phyloP scores from a whole-genome alignment of 1,140 invertebrate genomes.

The Lordiphosa stackelbergi region DNA sequence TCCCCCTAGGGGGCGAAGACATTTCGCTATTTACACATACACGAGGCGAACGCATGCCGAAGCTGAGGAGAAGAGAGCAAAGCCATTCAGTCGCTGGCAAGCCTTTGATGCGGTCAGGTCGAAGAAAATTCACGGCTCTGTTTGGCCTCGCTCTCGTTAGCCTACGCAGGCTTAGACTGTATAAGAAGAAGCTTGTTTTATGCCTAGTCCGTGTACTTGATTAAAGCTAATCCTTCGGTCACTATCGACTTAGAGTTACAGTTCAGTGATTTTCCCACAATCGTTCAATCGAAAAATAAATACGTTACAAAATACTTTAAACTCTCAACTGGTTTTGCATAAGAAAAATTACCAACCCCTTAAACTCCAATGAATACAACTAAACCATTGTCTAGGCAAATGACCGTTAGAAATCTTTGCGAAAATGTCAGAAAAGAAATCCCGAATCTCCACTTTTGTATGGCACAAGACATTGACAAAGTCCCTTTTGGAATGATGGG shows the following conservation, averaged over 20 bases:
- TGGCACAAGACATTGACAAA: slow-evolving; percentile 11
- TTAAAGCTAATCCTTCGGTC: no score
- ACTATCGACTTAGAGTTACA: neutral
- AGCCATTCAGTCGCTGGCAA: no score
- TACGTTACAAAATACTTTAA: slow-evolving; percentile 10
- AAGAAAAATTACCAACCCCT: slow-evolving; percentile 24
- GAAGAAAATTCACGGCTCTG: no score
- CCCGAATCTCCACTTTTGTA: slow-evolving; percentile 19
- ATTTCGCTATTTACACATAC: no score
- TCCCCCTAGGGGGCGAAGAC: no score
- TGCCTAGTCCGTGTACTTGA: no score
- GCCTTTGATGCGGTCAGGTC: no score
- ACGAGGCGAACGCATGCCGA: no score
- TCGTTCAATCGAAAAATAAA: neutral
- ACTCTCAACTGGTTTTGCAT: neutral
- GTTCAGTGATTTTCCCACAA: neutral
- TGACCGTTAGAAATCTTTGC: slow-evolving; percentile 42
- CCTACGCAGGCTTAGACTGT: no score
- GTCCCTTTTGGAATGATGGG: slow-evolving; percentile 4
- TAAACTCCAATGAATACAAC: slow-evolving; percentile 11
- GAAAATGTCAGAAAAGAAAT: slow-evolving; percentile 30
- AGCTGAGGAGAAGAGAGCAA: no score
- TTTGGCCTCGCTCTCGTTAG: no score
- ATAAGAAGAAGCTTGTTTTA: no score
- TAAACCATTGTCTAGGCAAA: slow-evolving; percentile 25